Conservation (phyloP, 2,888 invertebrate genomes). For the Eilema sororculum region DNA sequence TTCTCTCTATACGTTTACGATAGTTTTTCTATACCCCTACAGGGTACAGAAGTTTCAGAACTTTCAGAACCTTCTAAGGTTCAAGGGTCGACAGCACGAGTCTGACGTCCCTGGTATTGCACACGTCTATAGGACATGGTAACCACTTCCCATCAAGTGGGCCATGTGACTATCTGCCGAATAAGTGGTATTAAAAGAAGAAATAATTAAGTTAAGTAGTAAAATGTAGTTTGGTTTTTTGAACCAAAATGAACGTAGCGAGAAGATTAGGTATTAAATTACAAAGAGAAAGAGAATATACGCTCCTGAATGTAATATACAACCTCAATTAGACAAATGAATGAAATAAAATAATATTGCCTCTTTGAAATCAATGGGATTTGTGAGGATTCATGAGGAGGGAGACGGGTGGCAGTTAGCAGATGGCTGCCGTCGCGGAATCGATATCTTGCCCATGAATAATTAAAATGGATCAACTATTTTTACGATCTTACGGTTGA, state of each 20-base stretch:
- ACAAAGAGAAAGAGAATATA: conserved; percentile 5
- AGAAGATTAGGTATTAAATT: conserved; percentile 8
- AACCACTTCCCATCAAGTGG: too few species aligned
- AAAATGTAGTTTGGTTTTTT: background rate
- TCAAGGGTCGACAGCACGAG: too few species aligned
- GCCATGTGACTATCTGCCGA: too few species aligned
- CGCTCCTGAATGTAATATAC: background rate
- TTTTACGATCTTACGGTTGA: conserved; percentile 56
- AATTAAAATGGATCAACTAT: conserved; percentile 74
- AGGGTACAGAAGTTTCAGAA: too few species aligned
- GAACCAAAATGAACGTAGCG: conserved; percentile 1
- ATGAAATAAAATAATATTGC: conserved; percentile 17
- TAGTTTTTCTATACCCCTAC: too few species aligned
- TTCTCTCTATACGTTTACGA: too few species aligned
- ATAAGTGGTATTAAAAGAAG: too few species aligned
- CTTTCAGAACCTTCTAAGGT: too few species aligned
- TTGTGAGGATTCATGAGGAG: conserved; percentile 26
- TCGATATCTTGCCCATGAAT: conserved; percentile 76
- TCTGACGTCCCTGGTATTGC: too few species aligned
- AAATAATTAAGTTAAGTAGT: too few species aligned
- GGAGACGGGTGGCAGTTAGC: conserved; percentile 55
- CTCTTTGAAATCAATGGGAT: conserved; percentile 5
- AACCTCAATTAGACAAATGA: conserved; percentile 5
- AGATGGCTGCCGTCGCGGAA: conserved; percentile 62
- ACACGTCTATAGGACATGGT: too few species aligned